These are phyloP conservation scores for Verasper variegatus DNA, from an alignment of 2,113 vertebrate genomes.

Conservation along the genomic window DNA sequence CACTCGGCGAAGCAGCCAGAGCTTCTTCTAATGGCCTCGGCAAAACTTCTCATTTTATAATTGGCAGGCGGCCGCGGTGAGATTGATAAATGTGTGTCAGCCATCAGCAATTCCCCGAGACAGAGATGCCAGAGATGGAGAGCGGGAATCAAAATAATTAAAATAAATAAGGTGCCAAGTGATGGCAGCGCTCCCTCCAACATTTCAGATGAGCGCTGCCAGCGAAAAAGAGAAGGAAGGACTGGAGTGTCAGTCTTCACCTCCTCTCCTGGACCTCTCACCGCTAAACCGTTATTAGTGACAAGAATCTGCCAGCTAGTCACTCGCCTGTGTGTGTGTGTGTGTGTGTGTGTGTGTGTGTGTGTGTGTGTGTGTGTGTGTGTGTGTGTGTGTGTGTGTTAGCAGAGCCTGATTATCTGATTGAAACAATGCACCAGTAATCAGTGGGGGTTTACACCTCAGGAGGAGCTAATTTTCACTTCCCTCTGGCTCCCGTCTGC, in stretches of 20 bases:
- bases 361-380: conserved; percentile 1
- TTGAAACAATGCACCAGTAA: conserved; percentile 44
- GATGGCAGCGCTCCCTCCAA: conserved; percentile 69
- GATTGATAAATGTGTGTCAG: conserved; percentile 85
- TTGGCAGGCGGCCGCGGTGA: conserved; percentile 77
- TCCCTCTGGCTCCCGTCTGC: conserved; percentile 11
- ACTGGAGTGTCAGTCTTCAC: conserved; percentile 63
- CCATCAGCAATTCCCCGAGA: conserved; percentile 76
- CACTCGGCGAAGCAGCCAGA: conserved; percentile 68
- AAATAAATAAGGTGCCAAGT: conserved; percentile 84
- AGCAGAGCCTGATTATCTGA: conserved; percentile 33
- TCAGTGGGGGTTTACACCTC: conserved; percentile 51
- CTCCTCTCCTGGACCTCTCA: conserved; percentile 66
- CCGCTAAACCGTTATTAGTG: conserved; percentile 70
- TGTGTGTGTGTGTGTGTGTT: conserved; percentile 2
- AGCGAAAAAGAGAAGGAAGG: conserved; percentile 39
- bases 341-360: not conserved
- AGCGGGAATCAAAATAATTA: conserved; percentile 83
- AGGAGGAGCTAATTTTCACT: conserved; percentile 47
- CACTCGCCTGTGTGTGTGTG: not conserved
- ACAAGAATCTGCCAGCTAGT: conserved; percentile 66
- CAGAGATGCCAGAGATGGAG: conserved; percentile 70
- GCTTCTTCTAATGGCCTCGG: conserved; percentile 76
- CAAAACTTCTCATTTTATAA: conserved; percentile 82
- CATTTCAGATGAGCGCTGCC: conserved; percentile 65